Conservation (phyloP, 2,797 vertebrate genomes). For the Bryconaethiops microstoma region DNA sequence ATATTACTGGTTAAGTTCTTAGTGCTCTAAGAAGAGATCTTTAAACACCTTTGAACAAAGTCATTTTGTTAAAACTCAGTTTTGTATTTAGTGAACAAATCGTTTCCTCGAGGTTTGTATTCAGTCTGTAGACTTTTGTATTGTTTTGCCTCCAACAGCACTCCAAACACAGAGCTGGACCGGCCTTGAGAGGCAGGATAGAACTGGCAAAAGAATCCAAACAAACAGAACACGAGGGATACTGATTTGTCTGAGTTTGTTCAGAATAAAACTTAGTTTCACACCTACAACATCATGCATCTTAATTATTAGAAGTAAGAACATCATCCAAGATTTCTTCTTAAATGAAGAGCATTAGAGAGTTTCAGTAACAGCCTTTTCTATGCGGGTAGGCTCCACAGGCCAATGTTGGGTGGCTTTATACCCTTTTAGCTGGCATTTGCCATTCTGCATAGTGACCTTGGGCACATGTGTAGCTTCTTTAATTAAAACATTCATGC, state of each 20-base stretch:
- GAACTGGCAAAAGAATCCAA: not conserved
- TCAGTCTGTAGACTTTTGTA: not conserved
- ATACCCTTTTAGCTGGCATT: too few species aligned
- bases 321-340: too few species aligned
- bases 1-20: not conserved
- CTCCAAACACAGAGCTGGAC: not conserved
- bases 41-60: not conserved
- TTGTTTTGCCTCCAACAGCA: not conserved
- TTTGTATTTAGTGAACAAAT: not conserved
- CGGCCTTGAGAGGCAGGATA: constrained; percentile 9
- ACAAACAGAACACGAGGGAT: not conserved
- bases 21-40: not conserved
- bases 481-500: too few species aligned
- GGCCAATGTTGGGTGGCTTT: too few species aligned
- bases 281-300: too few species aligned
- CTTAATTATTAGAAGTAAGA: too few species aligned
- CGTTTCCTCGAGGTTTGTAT: not conserved
- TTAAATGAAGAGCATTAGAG: too few species aligned
- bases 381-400: too few species aligned
- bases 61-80: not conserved
- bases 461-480: too few species aligned
- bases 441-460: too few species aligned
- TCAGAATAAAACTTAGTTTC: not conserved
- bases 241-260: not conserved
- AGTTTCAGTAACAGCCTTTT: too few species aligned